phyloP scores from a whole-genome alignment of 2,797 vertebrate species.

The Anolis apletophallus region DNA sequence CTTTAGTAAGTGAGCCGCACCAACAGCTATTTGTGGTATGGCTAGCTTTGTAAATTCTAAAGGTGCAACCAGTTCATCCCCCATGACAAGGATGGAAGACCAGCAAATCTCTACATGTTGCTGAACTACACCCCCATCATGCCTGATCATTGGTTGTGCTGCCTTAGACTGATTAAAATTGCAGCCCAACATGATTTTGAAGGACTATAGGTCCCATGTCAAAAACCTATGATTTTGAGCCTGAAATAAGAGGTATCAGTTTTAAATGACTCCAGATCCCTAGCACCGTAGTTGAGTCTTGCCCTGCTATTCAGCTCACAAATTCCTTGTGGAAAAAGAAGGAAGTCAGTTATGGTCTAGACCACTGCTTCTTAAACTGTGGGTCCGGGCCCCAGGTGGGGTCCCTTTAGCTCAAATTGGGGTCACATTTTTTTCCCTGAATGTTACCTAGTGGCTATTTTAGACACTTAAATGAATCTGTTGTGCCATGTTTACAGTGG shows the following conservation, averaged over 20 bases:
- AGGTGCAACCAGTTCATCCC: background rate
- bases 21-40: background rate
- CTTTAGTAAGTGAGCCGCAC: background rate
- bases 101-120: background rate
- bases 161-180: background rate
- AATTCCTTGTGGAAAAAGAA: background rate
- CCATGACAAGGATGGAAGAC: background rate
- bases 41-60: background rate
- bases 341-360: too few species aligned
- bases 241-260: background rate
- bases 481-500: too few species aligned
- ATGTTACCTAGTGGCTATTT: too few species aligned
- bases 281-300: background rate
- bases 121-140: background rate
- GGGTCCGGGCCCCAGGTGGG: too few species aligned
- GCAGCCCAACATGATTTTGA: background rate
- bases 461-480: too few species aligned
- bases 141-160: background rate
- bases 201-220: background rate
- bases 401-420: too few species aligned
- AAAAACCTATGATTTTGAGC: background rate
- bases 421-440: too few species aligned
- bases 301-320: background rate
- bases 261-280: background rate
- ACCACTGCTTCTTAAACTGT: too few species aligned